These are phyloP conservation scores for Hippocampus kuda DNA, from an alignment of 2,797 vertebrate genomes.

Conservation along the genomic window DNA sequence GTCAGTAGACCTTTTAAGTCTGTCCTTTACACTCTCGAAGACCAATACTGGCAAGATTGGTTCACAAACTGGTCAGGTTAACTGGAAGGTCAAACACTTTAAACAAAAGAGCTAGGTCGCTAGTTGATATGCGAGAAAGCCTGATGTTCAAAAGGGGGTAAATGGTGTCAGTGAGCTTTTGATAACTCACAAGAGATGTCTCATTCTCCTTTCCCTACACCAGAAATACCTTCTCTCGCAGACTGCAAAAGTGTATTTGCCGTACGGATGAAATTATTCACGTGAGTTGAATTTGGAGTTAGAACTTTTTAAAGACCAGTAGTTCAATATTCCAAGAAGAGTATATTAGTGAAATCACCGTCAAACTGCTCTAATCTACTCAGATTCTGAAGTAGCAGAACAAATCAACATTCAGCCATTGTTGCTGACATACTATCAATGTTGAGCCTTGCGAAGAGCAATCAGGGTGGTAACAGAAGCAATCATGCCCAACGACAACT, in stretches of 20 bases:
- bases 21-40: constrained; percentile 43
- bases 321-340: not conserved
- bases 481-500: not conserved
- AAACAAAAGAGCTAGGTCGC: not conserved
- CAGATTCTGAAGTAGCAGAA: not conserved
- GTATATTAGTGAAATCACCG: not conserved
- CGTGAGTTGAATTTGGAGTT: not conserved
- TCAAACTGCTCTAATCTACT: not conserved
- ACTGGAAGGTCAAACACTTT: constrained; percentile 41
- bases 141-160: not conserved
- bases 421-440: not conserved
- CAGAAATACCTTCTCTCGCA: not conserved
- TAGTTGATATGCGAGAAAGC: constrained; percentile 1
- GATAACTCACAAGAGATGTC: not conserved
- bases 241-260: not conserved
- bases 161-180: not conserved
- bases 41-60: constrained; percentile 30
- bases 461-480: not conserved
- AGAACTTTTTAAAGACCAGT: not conserved
- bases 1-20: not conserved
- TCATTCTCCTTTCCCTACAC: not conserved
- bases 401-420: not conserved
- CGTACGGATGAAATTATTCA: not conserved
- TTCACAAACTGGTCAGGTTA: constrained; percentile 33
- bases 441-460: not conserved